Evolutionary conservation across 2,888 invertebrate genomes (phyloP).

Genomic region (Achlya flavicornis): DNA sequence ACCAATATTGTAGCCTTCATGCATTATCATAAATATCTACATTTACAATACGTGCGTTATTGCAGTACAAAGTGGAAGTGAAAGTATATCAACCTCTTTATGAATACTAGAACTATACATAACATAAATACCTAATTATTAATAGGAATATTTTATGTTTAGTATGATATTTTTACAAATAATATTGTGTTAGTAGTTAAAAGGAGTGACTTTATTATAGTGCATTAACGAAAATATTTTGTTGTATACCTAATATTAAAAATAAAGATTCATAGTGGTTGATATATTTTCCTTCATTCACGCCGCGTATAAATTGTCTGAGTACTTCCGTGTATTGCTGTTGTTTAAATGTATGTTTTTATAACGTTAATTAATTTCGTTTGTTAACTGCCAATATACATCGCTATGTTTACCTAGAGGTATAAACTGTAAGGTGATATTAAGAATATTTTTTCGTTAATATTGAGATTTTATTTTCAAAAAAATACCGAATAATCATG

Average conservation of each 20-base stretch:
- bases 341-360: conserved; percentile 23
- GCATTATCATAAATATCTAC: conserved; percentile 32
- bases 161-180: conserved; percentile 4
- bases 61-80: not conserved
- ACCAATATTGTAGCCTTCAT: conserved; percentile 76
- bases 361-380: conserved; percentile 27
- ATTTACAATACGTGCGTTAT: not conserved
- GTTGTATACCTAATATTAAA: too few species aligned
- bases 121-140: not conserved
- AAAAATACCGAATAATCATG: not conserved
- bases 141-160: not conserved
- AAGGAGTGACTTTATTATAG: not conserved
- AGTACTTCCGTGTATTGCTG: conserved; percentile 22
- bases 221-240: too few species aligned
- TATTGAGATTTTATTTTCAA: not conserved
- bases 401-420: conserved; percentile 33
- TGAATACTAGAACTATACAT: not conserved
- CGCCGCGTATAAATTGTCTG: not conserved
- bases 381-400: conserved; percentile 36
- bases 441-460: conserved; percentile 22
- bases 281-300: conserved; percentile 1
- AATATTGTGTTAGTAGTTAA: not conserved
- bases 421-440: conserved; percentile 44
- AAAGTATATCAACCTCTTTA: conserved; percentile 1
- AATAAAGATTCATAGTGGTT: not conserved